Conservation (phyloP, 2,797 vertebrate genomes). For the Hafferia zeledoni region DNA sequence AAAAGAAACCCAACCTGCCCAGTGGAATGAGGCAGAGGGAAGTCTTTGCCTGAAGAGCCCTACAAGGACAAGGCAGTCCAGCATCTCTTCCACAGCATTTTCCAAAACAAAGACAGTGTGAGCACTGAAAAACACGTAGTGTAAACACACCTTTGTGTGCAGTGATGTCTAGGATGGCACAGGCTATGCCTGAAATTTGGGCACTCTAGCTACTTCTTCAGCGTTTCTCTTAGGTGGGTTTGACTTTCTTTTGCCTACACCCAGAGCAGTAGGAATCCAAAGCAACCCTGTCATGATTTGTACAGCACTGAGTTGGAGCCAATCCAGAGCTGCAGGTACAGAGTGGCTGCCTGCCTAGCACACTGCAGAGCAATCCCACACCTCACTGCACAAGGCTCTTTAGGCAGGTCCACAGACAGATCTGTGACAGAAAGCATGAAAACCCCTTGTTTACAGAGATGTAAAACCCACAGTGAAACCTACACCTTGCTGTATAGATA, state of each 20-base stretch:
- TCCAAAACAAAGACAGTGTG: neutral
- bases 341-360: neutral
- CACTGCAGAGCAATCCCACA: neutral
- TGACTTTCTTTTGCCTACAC: neutral
- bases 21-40: neutral
- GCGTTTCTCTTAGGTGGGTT: neutral
- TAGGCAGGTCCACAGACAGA: neutral
- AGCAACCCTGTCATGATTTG: neutral
- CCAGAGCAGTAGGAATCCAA: neutral
- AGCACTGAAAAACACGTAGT: neutral
- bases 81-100: neutral
- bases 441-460: rapidly evolving
- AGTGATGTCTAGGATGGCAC: neutral
- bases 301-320: neutral
- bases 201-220: neutral
- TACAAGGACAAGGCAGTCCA: neutral
- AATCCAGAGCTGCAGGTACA: rapidly evolving
- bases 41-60: neutral
- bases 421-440: neutral
- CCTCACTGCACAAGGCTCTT: neutral
- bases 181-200: neutral
- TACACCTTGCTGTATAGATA: neutral
- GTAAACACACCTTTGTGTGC: neutral
- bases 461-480: neutral
- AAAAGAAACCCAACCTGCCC: neutral